Percentiles rank a stretch among this genome's conserved stretches.
Conservation (phyloP, 2,797 vertebrate species). For the Fistularia tabacaria region DNA sequence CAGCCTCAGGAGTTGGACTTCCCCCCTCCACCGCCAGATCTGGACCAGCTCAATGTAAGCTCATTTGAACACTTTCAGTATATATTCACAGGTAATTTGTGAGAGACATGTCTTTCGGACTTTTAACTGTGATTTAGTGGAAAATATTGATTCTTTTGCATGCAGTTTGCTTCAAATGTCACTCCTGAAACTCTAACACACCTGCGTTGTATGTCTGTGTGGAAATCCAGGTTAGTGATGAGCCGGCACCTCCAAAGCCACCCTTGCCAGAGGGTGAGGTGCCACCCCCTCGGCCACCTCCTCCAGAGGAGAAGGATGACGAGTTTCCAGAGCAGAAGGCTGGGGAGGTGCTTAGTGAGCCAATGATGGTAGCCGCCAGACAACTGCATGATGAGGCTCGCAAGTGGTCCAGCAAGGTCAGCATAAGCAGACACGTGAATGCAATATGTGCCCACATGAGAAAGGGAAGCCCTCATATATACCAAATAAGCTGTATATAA, state of each 20-base stretch:
- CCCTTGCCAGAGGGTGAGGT: conserved; percentile 95
- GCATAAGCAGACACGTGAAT: conserved; percentile 12
- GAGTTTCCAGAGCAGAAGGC: conserved; percentile 96
- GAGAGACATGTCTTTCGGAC: background rate
- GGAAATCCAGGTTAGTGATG: conserved; percentile 83
- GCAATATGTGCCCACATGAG: too few relatives aligned
- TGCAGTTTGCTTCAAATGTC: background rate
- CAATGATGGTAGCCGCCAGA: conserved; percentile 98
- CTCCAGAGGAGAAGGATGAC: conserved; percentile 96
- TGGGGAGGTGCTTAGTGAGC: conserved; percentile 94
- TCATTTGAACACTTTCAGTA: background rate
- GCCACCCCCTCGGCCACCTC: conserved; percentile 92
- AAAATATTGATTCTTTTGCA: background rate
- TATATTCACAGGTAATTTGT: background rate
- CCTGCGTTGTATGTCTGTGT: background rate
- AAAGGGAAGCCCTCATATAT: too few relatives aligned
- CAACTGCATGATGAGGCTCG: conserved; percentile 96
- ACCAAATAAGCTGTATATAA: too few relatives aligned
- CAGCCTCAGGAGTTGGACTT: conserved; percentile 95
- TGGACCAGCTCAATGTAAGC: conserved; percentile 92
- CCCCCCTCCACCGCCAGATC: conserved; percentile 93
- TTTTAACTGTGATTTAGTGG: background rate
- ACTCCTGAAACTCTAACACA: too few relatives aligned
- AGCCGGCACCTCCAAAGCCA: conserved; percentile 93
- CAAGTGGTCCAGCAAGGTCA: conserved; percentile 94